Evolutionary conservation across 2,113 vertebrate species (phyloP).

Genomic region (Hystrix brachyura): DNA sequence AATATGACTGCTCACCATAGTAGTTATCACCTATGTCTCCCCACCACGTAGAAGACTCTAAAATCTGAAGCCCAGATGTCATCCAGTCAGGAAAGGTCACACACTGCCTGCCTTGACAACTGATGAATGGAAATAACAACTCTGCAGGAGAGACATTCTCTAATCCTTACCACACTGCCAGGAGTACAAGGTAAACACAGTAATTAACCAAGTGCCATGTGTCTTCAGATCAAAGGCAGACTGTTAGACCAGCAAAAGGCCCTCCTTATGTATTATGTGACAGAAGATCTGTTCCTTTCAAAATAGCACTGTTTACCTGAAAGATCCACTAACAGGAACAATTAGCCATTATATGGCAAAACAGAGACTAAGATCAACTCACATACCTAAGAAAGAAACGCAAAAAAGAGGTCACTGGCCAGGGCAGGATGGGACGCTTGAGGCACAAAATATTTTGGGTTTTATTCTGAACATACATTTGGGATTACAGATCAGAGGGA

Average conservation of each 20-base stretch:
- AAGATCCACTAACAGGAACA: slow-evolving; percentile 65
- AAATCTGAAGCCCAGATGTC: slow-evolving; percentile 52
- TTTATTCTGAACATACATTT: slow-evolving; percentile 36
- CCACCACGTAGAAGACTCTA: background rate
- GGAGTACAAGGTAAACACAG: slow-evolving; percentile 56
- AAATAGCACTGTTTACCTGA: slow-evolving; percentile 70
- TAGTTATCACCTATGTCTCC: slow-evolving; percentile 23
- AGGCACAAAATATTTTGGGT: background rate
- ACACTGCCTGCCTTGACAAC: background rate
- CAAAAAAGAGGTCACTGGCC: background rate
- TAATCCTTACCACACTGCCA: slow-evolving; percentile 46
- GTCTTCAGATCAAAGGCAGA: slow-evolving; percentile 78
- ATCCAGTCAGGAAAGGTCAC: slow-evolving; percentile 49
- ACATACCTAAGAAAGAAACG: slow-evolving; percentile 60
- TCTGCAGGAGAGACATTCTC: slow-evolving; percentile 60
- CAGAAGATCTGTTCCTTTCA: slow-evolving; percentile 67
- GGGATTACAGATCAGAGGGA: background rate
- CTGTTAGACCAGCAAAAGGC: slow-evolving; percentile 67
- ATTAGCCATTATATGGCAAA: slow-evolving; percentile 63
- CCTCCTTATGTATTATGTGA: slow-evolving; percentile 71
- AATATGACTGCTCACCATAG: background rate
- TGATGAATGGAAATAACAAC: slow-evolving; percentile 66
- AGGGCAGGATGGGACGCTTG: background rate
- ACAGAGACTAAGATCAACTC: slow-evolving; percentile 60
- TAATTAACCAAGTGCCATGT: slow-evolving; percentile 67